A percentile compares a stretch with the other conserved stretches of the same genome.
Evolutionary conservation across 2,888 invertebrate genomes (phyloP).

Genomic region (Muscina levida): DNA sequence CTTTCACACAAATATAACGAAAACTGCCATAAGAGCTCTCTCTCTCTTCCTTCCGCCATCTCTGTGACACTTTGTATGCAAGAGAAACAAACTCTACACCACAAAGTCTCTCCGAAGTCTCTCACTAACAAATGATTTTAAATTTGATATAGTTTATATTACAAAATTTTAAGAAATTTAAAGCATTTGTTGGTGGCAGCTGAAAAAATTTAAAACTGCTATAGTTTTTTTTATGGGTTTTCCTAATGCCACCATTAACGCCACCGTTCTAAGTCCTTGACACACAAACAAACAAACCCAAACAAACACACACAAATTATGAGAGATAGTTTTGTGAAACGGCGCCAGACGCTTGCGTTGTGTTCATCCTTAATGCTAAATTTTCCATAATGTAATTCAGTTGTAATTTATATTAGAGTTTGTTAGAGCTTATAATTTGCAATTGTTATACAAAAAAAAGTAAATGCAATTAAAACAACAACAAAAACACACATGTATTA

Average conservation of each 20-base stretch:
- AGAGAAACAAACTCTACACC: too few species aligned
- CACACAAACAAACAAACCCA: too few species aligned
- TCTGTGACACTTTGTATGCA: too few species aligned
- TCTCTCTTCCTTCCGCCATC: not conserved
- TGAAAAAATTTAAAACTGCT: constrained; percentile 6
- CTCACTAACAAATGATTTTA: too few species aligned
- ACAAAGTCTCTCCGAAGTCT: not conserved
- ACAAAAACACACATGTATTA: not conserved
- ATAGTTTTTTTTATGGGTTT: constrained; percentile 28
- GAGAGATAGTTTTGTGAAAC: not conserved
- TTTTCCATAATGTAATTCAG: not conserved
- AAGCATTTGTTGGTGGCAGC: too few species aligned
- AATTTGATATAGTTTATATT: too few species aligned
- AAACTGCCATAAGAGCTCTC: constrained; percentile 17
- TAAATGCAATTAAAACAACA: constrained; percentile 22
- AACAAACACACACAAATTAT: not conserved
- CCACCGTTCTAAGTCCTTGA: not conserved
- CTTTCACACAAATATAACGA: constrained; percentile 6
- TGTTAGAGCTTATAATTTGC: constrained; percentile 1
- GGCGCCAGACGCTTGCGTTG: not conserved
- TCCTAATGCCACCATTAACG: not conserved
- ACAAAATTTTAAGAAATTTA: too few species aligned
- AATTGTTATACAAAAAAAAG: not conserved
- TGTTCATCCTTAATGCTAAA: not conserved
- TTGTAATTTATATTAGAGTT: constrained; percentile 28